Conservation (phyloP, 1,140 invertebrate species). For the Sitophilus oryzae region DNA sequence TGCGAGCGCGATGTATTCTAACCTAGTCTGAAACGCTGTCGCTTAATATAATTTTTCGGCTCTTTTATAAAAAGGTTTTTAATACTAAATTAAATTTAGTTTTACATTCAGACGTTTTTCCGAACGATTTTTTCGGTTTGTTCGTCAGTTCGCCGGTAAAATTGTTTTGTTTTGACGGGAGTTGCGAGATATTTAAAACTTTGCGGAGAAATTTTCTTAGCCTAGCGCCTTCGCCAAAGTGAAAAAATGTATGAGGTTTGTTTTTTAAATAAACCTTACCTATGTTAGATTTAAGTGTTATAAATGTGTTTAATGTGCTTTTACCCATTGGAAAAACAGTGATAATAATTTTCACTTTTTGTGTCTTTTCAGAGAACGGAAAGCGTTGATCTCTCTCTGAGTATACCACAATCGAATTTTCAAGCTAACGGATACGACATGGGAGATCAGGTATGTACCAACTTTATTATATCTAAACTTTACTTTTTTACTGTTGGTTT, state of each 20-base stretch:
- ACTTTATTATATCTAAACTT: constrained; percentile 6
- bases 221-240: constrained; percentile 1
- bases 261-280: background rate
- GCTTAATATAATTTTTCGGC: background rate
- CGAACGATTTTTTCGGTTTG: background rate
- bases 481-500: constrained; percentile 3
- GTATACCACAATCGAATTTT: constrained; percentile 55
- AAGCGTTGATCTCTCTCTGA: constrained; percentile 65
- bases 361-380: constrained; percentile 61
- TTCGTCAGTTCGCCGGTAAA: too few relatives aligned
- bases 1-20: constrained; percentile 1
- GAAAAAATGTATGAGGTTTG: background rate
- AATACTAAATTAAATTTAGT: too few relatives aligned
- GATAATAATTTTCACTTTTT: background rate
- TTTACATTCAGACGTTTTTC: too few relatives aligned
- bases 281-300: background rate
- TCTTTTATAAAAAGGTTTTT: background rate
- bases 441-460: constrained; percentile 62
- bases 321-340: background rate
- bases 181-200: background rate
- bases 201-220: background rate
- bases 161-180: background rate
- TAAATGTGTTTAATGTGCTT: background rate
- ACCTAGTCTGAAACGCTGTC: background rate
- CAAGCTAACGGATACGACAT: constrained; percentile 61